Base-by-base conservation (phyloP, 2,888 invertebrate species). In the Elysia crispata region DNA sequence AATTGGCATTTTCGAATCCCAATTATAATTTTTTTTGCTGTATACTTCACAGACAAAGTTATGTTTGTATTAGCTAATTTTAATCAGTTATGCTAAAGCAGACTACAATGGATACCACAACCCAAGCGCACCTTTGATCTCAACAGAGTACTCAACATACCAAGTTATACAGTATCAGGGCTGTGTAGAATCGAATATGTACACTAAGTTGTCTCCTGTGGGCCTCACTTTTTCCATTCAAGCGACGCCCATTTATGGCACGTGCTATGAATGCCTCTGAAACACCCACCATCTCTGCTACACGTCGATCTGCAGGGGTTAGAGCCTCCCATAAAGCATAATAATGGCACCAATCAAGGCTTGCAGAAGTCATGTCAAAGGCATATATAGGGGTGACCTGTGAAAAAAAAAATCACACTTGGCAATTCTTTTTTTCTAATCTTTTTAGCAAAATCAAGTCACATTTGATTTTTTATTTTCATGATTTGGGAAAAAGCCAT, bases 381-480 rank as follows among this genome's bases (percentile, higher is more conserved):
- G 96, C 95, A 91, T 96, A 97, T 83, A 97, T 96, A 0, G 99
- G 99, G 1, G 98, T 99, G 18, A 94, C 94, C 94, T 94, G 77
- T 15, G 76, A 74, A 70, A 3, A n/a, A 75, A 20, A 20, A n/a
- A n/a, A 60, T 30, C 18, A n/a, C 75, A 60, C 18, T 54, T 28
- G 5, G 11, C 41, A 41, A 41, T 41, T 41, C 5, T 41, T 3
- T 41, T 41, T 6, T 41, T 41, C 41, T 41, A 3, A 41, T 41
- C 41, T 41, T 41, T 41, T 41, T 41, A 11, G 41, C 11, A 41
- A 41, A n/a, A n/a, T n/a, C n/a, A n/a, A n/a, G n/a, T n/a, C n/a
- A n/a, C 54, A 54, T 18, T 54, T 18, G 15, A 54, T 54, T 54
- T 54, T 54, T 54, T 54, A 18, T 18, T 18, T 60, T 60, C 62